These are phyloP conservation scores for Notocelia uddmanniana DNA, from an alignment of 2,888 invertebrate species.

Conservation along the genomic window DNA sequence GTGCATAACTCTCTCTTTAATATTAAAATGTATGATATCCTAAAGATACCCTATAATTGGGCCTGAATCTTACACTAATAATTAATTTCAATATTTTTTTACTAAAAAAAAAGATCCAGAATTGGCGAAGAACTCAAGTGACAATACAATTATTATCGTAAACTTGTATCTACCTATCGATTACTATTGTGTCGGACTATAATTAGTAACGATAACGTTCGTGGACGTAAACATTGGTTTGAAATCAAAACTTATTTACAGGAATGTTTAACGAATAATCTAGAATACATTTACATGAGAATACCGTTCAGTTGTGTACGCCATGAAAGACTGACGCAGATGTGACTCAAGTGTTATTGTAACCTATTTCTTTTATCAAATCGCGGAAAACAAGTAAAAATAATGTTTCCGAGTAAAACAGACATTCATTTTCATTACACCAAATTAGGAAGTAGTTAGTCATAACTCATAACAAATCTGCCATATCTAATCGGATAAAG, in stretches of 20 bases:
- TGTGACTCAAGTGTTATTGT: slow-evolving; percentile 26
- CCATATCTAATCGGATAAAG: no score
- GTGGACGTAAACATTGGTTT: neutral
- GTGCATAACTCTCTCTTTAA: no score
- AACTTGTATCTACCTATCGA: neutral
- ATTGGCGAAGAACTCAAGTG: neutral
- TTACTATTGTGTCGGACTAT: neutral
- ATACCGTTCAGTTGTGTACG: slow-evolving; percentile 12
- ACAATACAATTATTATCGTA: neutral
- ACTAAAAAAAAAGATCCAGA: neutral
- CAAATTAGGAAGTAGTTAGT: no score
- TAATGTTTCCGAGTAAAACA: slow-evolving; percentile 3
- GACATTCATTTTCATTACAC: neutral
- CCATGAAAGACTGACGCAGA: slow-evolving; percentile 17
- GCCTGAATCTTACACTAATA: no score
- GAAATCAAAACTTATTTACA: neutral
- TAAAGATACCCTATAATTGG: no score
- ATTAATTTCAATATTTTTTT: no score
- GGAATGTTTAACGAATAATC: slow-evolving; percentile 13
- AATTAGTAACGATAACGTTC: neutral
- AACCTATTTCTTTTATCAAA: slow-evolving; percentile 6
- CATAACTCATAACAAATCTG: no score
- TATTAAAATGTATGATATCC: no score
- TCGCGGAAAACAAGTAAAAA: neutral
- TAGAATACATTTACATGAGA: slow-evolving; percentile 24